These are phyloP conservation scores for Apostichopus leukothele DNA, from an alignment of 53 echinoderm and acorn worm genomes.

Conservation along the genomic window DNA sequence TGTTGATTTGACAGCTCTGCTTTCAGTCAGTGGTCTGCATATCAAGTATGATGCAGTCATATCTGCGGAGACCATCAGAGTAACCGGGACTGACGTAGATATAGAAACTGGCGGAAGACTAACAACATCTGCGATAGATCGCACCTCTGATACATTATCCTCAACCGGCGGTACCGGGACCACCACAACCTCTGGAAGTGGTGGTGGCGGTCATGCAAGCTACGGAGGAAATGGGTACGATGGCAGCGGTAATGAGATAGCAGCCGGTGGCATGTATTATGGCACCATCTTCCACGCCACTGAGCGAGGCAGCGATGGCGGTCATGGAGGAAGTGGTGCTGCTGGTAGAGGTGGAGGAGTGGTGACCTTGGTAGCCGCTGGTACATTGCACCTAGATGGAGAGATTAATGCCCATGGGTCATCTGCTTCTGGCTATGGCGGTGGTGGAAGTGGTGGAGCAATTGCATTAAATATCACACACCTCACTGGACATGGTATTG, in stretches of 20 bases:
- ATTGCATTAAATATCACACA: slow-evolving; percentile 57
- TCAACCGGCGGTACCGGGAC: slow-evolving; percentile 51
- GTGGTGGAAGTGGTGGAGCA: slow-evolving; percentile 86
- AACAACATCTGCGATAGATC: slow-evolving; percentile 70
- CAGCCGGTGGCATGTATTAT: slow-evolving; percentile 64
- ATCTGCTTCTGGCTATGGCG: slow-evolving; percentile 58
- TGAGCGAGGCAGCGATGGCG: slow-evolving; percentile 73
- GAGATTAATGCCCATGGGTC: slow-evolving; percentile 71
- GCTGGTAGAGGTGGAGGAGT: slow-evolving; percentile 77
- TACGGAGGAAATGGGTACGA: slow-evolving; percentile 69
- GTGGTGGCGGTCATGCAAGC: slow-evolving; percentile 78
- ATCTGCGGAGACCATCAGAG: slow-evolving; percentile 74
- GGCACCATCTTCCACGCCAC: slow-evolving; percentile 73
- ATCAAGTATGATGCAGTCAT: slow-evolving; percentile 71
- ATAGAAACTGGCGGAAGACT: slow-evolving; percentile 74
- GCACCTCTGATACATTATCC: slow-evolving; percentile 71
- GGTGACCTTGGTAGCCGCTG: slow-evolving; percentile 60
- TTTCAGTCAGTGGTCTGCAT: slow-evolving; percentile 71
- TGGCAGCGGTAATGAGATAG: slow-evolving; percentile 20
- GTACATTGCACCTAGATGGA: slow-evolving; percentile 75
- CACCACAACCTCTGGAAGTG: slow-evolving; percentile 60
- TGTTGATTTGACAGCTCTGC: slow-evolving; percentile 74
- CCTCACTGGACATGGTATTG: slow-evolving; percentile 74
- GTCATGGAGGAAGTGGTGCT: slow-evolving; percentile 52
- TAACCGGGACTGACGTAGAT: slow-evolving; percentile 62